Conservation (phyloP, 2,888 invertebrate species). For the Synanthedon myopaeformis region DNA sequence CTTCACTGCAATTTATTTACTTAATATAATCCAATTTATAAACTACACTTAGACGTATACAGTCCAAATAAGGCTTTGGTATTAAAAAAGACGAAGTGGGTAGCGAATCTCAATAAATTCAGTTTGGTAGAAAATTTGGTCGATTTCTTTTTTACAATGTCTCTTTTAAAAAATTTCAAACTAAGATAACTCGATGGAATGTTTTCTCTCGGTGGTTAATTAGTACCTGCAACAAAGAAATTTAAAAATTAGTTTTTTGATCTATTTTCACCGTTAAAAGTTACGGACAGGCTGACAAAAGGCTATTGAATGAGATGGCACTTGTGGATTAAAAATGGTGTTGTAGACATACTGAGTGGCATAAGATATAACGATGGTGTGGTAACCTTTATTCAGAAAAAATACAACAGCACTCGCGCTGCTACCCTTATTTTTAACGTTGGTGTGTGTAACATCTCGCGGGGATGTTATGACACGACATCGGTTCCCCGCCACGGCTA, state of each 20-base stretch:
- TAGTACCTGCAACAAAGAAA: slow-evolving; percentile 23
- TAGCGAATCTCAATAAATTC: slow-evolving; percentile 2
- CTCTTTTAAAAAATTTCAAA: neutral
- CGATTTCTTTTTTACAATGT: slow-evolving; percentile 11
- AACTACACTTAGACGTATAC: slow-evolving; percentile 13
- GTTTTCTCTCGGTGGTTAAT: slow-evolving; percentile 23
- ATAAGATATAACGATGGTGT: too few relatives aligned
- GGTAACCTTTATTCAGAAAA: too few relatives aligned
- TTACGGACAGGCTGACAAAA: too few relatives aligned
- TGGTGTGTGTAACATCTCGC: too few relatives aligned
- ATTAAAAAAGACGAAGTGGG: slow-evolving; percentile 8
- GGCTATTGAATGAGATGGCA: too few relatives aligned
- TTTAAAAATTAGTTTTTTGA: neutral
- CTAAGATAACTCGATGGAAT: slow-evolving; percentile 20
- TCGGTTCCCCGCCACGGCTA: too few relatives aligned
- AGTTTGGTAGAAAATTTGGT: slow-evolving; percentile 44
- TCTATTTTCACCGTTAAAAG: too few relatives aligned
- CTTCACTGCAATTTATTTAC: slow-evolving; percentile 10
- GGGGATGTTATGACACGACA: too few relatives aligned
- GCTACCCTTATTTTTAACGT: too few relatives aligned
- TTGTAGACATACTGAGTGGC: too few relatives aligned
- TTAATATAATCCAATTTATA: neutral
- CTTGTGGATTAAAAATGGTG: too few relatives aligned
- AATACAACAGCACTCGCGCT: too few relatives aligned
- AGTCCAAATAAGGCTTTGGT: slow-evolving; percentile 9